These are phyloP conservation scores for Emmelina monodactyla DNA, from an alignment of 2,888 invertebrate genomes.

Conservation along the genomic window DNA sequence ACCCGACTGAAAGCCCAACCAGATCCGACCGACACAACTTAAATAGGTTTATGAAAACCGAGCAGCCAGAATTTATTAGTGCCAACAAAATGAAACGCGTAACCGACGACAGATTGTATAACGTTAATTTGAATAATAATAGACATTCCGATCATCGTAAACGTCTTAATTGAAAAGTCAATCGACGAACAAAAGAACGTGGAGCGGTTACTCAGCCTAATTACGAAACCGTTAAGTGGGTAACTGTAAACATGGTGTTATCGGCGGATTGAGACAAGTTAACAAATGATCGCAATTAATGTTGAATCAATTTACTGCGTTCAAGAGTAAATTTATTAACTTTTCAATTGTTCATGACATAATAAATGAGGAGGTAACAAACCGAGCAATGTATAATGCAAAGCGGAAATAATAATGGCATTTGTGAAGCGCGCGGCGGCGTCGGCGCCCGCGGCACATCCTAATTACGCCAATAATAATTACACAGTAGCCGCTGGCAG, in stretches of 20 bases:
- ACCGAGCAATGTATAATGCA: constrained; percentile 43
- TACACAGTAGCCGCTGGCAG: constrained; percentile 51
- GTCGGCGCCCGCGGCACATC: constrained; percentile 45
- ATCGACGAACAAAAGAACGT: not conserved
- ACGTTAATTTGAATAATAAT: constrained; percentile 12
- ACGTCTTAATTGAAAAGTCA: not conserved
- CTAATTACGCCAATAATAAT: constrained; percentile 64
- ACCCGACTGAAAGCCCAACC: constrained; percentile 25
- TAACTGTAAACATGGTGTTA: constrained; percentile 30
- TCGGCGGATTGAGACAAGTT: constrained; percentile 23
- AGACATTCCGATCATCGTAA: not conserved
- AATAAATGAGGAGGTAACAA: constrained; percentile 49
- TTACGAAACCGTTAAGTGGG: constrained; percentile 38
- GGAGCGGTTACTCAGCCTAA: constrained; percentile 22
- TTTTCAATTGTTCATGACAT: constrained; percentile 51
- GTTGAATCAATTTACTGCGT: constrained; percentile 47
- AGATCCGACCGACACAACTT: constrained; percentile 31
- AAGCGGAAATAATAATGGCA: constrained; percentile 61
- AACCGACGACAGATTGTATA: constrained; percentile 10
- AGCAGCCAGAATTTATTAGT: constrained; percentile 27
- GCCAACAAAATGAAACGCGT: constrained; percentile 19
- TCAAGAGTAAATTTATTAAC: constrained; percentile 43
- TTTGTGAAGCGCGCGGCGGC: constrained; percentile 53
- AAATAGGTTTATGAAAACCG: constrained; percentile 47
- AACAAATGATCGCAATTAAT: constrained; percentile 42